Base-by-base conservation (phyloP, 2,797 vertebrate genomes). In the Characodon lateralis region DNA sequence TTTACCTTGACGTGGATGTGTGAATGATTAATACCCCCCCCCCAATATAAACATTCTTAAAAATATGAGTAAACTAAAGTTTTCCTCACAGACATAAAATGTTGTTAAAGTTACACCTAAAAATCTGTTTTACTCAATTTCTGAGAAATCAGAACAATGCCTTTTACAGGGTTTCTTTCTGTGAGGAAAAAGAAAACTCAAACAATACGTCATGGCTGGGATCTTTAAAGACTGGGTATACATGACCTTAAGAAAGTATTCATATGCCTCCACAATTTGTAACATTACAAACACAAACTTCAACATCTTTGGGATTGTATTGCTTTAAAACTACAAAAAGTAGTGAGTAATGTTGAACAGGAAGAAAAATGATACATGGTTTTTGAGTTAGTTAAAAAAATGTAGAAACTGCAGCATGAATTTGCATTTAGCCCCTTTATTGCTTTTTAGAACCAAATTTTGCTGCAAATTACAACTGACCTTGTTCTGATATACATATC, bases 1-100 rank as follows among this genome's bases (percentile, higher is more conserved):
- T 83, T 88, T 88, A 90, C 88, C 76, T 81, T 71, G 86, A 88
- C 39, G 74, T 78, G 39, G 72, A 68, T 12, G 76, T 92, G 90
- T 91, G 86, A 88, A 89, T 85, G 74, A 87, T 53, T 26, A 26
- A 39, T 81, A 46, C 79, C 2, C 31, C 28, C 28, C 7, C 31
- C 1, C 31, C 31, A 2, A n/a, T n/a, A n/a, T 9, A 1, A 66
- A 41, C 63, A 41, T 35, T 26, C 43, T n/a, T 26, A 26, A 59
- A 59, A 59, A 28, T 59, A 59, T 26, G n/a, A 59, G 4, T 59
- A 13, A 26, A 46, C 24, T 5, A 48, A 48, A 48, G 13, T 69
- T 69, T 3, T 69, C 9, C 9, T 24, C 6, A 26, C 12, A 48
- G n/a, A 16, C 2, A 2, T 69, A 26, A 48, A 14, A 26, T 48